Evolutionary conservation across 2,888 invertebrate genomes (phyloP).

Genomic region (Pachymerium ferrugineum): DNA sequence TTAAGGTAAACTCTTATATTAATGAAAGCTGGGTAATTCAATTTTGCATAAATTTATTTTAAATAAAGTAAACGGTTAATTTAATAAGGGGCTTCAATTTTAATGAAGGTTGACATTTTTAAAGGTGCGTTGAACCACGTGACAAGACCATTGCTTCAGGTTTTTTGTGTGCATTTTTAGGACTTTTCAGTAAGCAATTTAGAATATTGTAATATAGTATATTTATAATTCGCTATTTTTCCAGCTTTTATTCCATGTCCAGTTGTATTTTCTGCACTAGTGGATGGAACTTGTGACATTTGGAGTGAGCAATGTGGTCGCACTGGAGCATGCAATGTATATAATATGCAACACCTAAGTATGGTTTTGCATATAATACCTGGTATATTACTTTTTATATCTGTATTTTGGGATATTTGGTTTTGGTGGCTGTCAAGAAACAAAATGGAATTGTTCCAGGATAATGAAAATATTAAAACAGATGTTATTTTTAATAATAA

Average conservation of each 20-base stretch:
- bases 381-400: neutral
- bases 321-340: neutral
- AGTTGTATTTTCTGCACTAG: neutral
- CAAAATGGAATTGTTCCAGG: no score
- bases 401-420: neutral
- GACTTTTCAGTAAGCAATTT: neutral
- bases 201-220: neutral
- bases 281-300: neutral
- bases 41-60: no score
- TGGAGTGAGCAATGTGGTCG: neutral
- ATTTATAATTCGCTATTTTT: no score
- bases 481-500: no score
- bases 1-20: neutral
- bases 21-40: no score
- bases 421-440: no score
- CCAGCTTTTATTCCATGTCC: neutral
- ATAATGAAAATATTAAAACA: no score
- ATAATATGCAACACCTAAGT: neutral
- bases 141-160: neutral
- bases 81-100: no score
- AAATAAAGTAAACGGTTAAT: neutral
- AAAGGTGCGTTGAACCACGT: neutral
- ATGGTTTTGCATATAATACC: neutral
- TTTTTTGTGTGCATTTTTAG: neutral
- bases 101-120: no score